phyloP scores from a whole-genome alignment of 2,888 invertebrate genomes.

The Quadroppia sp. region DNA sequence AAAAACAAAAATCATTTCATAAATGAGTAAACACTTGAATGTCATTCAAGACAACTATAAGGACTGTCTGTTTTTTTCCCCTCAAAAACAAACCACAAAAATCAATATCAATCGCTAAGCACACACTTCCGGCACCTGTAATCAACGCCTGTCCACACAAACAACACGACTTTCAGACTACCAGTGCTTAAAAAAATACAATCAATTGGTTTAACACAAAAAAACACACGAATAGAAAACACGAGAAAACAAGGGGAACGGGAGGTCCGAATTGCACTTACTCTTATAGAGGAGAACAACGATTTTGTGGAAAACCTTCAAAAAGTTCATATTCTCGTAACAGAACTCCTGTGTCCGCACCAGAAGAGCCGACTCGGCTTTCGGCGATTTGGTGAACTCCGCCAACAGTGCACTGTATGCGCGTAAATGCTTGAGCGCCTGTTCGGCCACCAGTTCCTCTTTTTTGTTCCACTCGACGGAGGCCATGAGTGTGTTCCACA shows the following conservation, averaged over 20 bases:
- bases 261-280: conserved; percentile 52
- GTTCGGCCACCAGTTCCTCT: conserved; percentile 91
- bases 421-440: conserved; percentile 66
- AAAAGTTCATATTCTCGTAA: conserved; percentile 98
- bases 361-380: conserved; percentile 80
- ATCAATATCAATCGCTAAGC: too few species aligned
- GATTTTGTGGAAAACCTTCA: conserved; percentile 97
- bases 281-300: conserved; percentile 93
- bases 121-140: too few species aligned
- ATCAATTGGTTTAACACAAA: too few species aligned
- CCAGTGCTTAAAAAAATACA: too few species aligned
- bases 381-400: conserved; percentile 77
- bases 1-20: too few species aligned
- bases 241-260: too few species aligned
- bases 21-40: not conserved
- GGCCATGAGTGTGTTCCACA: conserved; percentile 92
- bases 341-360: conserved; percentile 94
- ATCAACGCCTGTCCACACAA: too few species aligned
- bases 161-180: too few species aligned
- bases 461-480: conserved; percentile 98
- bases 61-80: too few species aligned
- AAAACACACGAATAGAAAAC: too few species aligned
- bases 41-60: too few species aligned
- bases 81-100: too few species aligned
- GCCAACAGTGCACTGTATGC: conserved; percentile 75